These are phyloP conservation scores for Chelmon rostratus DNA, from an alignment of 2,797 vertebrate species.

Conservation along the genomic window DNA sequence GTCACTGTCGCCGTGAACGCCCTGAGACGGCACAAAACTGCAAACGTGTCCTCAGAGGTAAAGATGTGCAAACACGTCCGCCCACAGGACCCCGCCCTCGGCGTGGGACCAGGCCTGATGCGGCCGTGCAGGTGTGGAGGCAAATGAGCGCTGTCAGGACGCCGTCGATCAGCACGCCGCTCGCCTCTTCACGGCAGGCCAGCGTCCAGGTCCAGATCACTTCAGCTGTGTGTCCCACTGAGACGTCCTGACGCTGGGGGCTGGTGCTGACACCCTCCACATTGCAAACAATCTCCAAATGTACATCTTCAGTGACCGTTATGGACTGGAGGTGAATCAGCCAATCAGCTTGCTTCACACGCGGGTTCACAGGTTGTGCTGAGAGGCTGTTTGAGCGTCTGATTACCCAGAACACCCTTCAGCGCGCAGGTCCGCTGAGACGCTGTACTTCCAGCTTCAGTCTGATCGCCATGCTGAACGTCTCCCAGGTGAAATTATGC, in stretches of 20 bases:
- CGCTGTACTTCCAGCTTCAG: no score
- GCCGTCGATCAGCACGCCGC: constrained; percentile 55
- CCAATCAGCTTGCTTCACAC: no score
- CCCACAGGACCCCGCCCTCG: not conserved
- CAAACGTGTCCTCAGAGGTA: constrained; percentile 9
- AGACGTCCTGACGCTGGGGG: constrained; percentile 11
- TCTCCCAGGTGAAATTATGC: no score
- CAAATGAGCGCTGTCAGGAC: constrained; percentile 67
- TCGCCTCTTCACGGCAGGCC: not conserved
- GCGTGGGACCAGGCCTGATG: not conserved
- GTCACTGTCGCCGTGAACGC: constrained; percentile 52
- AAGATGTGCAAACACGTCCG: constrained; percentile 13
- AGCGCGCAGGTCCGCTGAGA: no score
- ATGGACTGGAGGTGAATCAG: no score
- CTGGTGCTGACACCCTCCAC: no score
- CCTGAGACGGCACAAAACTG: constrained; percentile 27
- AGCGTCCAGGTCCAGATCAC: not conserved
- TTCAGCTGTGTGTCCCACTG: constrained; percentile 2
- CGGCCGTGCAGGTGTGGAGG: constrained; percentile 46
- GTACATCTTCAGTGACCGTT: no score
- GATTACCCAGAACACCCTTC: no score
- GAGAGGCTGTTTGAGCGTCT: no score
- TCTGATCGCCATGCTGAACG: no score
- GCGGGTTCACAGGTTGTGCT: no score
- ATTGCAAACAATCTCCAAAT: not conserved